These are phyloP conservation scores for Phaonia tiefii DNA, from an alignment of 2,888 invertebrate species.

Conservation along the genomic window DNA sequence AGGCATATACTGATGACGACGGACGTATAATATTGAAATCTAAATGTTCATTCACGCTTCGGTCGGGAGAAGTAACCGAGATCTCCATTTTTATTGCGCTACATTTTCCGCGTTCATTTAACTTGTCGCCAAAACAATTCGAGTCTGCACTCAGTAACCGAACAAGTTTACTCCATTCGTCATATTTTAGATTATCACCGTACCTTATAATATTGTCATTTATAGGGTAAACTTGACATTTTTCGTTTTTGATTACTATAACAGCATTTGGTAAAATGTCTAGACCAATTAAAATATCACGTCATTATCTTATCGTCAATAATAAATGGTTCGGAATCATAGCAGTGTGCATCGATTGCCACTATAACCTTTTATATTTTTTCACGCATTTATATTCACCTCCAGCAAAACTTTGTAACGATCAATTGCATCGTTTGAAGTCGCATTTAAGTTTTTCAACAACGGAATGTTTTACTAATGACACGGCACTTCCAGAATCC, in stretches of 20 bases:
- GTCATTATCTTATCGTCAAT: slow-evolving; percentile 36
- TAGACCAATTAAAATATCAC: slow-evolving; percentile 52
- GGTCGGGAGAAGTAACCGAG: slow-evolving; percentile 27
- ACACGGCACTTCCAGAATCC: slow-evolving; percentile 55
- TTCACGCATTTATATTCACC: slow-evolving; percentile 30
- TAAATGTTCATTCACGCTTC: slow-evolving; percentile 36
- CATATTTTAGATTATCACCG: slow-evolving; percentile 3
- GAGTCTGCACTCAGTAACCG: slow-evolving; percentile 42
- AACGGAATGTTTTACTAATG: slow-evolving; percentile 19
- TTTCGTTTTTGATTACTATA: slow-evolving; percentile 54
- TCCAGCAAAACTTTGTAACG: slow-evolving; percentile 49
- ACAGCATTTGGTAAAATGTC: slow-evolving; percentile 52
- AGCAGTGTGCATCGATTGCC: slow-evolving; percentile 31
- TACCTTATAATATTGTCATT: neutral
- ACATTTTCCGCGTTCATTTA: slow-evolving; percentile 50
- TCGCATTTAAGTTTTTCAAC: slow-evolving; percentile 6
- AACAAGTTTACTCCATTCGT: neutral
- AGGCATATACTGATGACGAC: slow-evolving; percentile 45
- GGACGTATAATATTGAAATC: slow-evolving; percentile 52
- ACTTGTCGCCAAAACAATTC: slow-evolving; percentile 48
- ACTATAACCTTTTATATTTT: slow-evolving; percentile 19
- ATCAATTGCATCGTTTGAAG: too few relatives aligned
- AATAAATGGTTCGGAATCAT: slow-evolving; percentile 27
- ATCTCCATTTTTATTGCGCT: slow-evolving; percentile 50
- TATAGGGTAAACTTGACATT: slow-evolving; percentile 38